Evolutionary conservation across 2,797 vertebrate species (phyloP), one percentile per base, ranked within the genome.

Genomic region (Rhinella marina): DNA sequence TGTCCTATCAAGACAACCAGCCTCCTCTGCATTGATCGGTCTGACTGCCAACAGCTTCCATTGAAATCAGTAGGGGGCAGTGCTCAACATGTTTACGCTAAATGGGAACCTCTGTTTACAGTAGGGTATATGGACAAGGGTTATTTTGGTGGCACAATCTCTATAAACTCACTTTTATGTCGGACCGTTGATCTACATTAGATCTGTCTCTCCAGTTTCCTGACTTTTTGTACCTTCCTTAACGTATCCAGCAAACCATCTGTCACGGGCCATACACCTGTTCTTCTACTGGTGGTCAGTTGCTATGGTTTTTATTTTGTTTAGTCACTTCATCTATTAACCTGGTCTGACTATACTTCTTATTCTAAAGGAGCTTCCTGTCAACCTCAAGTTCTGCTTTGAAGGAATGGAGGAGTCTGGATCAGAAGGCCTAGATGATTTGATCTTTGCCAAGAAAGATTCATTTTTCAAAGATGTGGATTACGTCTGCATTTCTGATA

Each of bases 331-430:
- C 2, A 54, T 54, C 52, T 54, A 54, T 54, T 11, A 54, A 54
- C 52, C 52, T 11, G 41, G 7, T 41, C 41, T 41, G 41, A 41
- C 41, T 41, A 41, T 68, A 62, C 82, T 23, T 85, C 2, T 17
- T 0, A 72, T 82, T 82, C 41, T 1, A 92, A 25, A 99, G 98
- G 97, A 98, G 3, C 91, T 99, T 88, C 98, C 98, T 5, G 97
- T 99, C 93, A 99, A 99, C 90, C 86, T 99, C 79, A 98, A 98
- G 83, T 99, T 99, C 94, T 99, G 98, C 91, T 95, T 99, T 0
- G 98, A 99, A 90, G 98, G 98, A 83, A 99, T 99, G 98, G 98
- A 99, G 91, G 98, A 99, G 89, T 99, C 98, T 0, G 98, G 97
- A 61, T 99, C 98, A 0, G 97, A 99, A 90, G 98, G 98, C 66